Conservation (phyloP, 2,797 vertebrate species). For the Hoplostethus mediterraneus region DNA sequence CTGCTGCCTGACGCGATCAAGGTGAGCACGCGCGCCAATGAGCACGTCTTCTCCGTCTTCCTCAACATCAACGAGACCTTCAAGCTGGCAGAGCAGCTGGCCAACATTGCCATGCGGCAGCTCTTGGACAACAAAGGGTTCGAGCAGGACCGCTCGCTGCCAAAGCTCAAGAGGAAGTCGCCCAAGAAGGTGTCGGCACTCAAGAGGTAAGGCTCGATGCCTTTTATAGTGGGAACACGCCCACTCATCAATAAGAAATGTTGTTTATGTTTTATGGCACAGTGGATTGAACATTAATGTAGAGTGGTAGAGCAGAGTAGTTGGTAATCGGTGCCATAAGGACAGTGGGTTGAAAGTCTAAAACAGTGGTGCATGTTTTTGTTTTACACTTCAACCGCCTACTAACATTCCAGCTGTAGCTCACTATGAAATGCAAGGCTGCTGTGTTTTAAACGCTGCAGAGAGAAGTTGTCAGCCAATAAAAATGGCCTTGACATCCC, state of each 20-base stretch:
- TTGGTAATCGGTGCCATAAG: constrained; percentile 7
- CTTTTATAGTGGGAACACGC: neutral
- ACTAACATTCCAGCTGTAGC: neutral
- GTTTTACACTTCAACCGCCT: constrained; percentile 5
- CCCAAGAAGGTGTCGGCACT: constrained; percentile 96
- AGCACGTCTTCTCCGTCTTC: constrained; percentile 97
- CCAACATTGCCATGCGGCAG: constrained; percentile 98
- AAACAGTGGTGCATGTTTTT: neutral
- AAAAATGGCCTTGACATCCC: constrained; percentile 4
- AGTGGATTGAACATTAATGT: constrained; percentile 8
- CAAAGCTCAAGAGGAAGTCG: constrained; percentile 96
- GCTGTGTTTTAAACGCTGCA: neutral
- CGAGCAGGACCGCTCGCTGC: constrained; percentile 95
- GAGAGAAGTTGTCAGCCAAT: neutral
- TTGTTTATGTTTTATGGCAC: neutral
- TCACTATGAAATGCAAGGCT: neutral
- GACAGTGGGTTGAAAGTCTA: neutral
- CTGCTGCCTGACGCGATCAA: constrained; percentile 94
- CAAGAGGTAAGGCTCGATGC: constrained; percentile 87
- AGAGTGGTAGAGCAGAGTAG: neutral
- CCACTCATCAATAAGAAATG: constrained; percentile 19
- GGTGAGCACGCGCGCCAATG: constrained; percentile 93
- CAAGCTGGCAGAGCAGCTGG: constrained; percentile 97
- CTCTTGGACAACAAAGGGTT: constrained; percentile 98
- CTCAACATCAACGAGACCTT: constrained; percentile 98